Percentiles rank a stretch among this genome's conserved stretches.
These are phyloP conservation scores for Cotesia chilonis DNA, from an alignment of 1,140 invertebrate species.

Conservation along the genomic window DNA sequence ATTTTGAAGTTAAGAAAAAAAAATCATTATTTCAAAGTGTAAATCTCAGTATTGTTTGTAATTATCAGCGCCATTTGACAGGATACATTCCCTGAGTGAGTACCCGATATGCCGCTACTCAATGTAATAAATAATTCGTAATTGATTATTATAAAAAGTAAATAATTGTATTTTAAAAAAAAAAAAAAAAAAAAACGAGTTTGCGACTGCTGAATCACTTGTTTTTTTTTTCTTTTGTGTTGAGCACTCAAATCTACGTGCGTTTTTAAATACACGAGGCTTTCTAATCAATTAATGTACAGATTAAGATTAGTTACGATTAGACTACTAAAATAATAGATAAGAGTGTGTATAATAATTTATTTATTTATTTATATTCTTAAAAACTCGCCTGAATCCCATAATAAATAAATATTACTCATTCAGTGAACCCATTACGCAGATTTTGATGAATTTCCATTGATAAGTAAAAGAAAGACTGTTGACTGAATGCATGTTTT, in stretches of 20 bases:
- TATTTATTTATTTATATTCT: too few relatives aligned
- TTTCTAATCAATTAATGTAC: background rate
- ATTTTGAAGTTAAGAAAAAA: slow-evolving; percentile 52
- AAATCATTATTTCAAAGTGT: slow-evolving; percentile 64
- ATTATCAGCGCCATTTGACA: slow-evolving; percentile 67
- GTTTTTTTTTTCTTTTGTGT: slow-evolving; percentile 56
- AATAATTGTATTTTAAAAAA: too few relatives aligned
- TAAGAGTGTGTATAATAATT: too few relatives aligned
- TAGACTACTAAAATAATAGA: background rate
- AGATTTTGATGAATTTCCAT: slow-evolving; percentile 9
- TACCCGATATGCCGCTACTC: slow-evolving; percentile 65
- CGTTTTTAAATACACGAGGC: slow-evolving; percentile 36
- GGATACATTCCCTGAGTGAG: slow-evolving; percentile 66
- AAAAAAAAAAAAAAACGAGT: slow-evolving; percentile 38
- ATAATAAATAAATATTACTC: background rate
- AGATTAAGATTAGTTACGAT: background rate
- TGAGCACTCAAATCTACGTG: slow-evolving; percentile 54
- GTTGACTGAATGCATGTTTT: slow-evolving; percentile 48
- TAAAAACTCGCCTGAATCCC: too few relatives aligned
- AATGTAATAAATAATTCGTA: slow-evolving; percentile 63
- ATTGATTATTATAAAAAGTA: slow-evolving; percentile 49
- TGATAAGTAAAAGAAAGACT: slow-evolving; percentile 10
- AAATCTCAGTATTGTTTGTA: slow-evolving; percentile 66
- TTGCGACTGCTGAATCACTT: slow-evolving; percentile 57
- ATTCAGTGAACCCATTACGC: slow-evolving; percentile 18